These are phyloP conservation scores for Aphidius gifuensis DNA, from an alignment of 1,140 invertebrate genomes.

Conservation along the genomic window DNA sequence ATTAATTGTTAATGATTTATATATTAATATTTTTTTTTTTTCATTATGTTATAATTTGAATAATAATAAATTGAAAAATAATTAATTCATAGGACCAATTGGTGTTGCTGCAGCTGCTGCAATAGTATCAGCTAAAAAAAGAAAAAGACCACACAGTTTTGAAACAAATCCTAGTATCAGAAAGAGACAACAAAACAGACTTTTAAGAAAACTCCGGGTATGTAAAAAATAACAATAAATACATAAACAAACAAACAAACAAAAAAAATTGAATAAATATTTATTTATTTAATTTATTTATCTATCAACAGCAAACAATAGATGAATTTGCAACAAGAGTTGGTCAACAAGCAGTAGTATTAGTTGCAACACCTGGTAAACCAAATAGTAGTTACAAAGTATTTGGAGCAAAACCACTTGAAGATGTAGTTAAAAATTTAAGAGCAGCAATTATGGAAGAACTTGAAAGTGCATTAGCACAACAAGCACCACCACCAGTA, in stretches of 20 bases:
- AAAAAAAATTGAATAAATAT: background rate
- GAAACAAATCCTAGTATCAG: conserved; percentile 97
- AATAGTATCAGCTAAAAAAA: conserved; percentile 92
- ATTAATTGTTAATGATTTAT: conserved; percentile 12
- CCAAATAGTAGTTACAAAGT: conserved; percentile 93
- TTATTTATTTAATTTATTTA: conserved; percentile 12
- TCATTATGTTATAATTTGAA: background rate
- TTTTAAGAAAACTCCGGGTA: conserved; percentile 84
- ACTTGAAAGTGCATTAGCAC: conserved; percentile 85
- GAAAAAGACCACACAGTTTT: conserved; percentile 93
- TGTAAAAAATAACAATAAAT: conserved; percentile 32
- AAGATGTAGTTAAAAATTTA: conserved; percentile 92
- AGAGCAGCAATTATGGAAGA: conserved; percentile 91
- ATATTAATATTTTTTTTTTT: conserved; percentile 7
- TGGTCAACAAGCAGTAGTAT: conserved; percentile 94
- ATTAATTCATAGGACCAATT: conserved; percentile 70
- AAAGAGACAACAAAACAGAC: conserved; percentile 92
- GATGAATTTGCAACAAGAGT: conserved; percentile 96
- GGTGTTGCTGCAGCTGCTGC: conserved; percentile 95
- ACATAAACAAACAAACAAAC: too few species aligned
- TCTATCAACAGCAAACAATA: conserved; percentile 78
- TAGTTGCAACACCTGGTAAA: conserved; percentile 96
- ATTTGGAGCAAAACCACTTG: conserved; percentile 94
- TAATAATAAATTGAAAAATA: background rate
- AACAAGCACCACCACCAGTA: conserved; percentile 88